Evolutionary conservation across 2,888 invertebrate genomes (phyloP), one percentile per base, ranked within the genome.

Genomic region (Eudasyphora cyanicolor): DNA sequence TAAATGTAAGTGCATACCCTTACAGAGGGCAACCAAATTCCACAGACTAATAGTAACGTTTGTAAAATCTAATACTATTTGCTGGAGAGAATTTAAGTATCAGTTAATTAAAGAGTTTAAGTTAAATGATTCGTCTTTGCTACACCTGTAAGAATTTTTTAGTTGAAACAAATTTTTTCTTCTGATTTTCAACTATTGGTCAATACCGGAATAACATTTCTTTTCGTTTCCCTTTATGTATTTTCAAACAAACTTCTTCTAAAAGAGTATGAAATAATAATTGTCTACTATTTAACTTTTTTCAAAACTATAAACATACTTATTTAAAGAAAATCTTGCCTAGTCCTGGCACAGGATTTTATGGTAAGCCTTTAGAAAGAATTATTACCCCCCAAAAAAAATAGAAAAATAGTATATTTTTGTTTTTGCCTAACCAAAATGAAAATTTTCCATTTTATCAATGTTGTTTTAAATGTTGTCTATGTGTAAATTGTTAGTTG

Each of bases 381-480:
- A 57, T 57, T 14, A 35, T 60, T 60, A 60, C 21, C n/a, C 60
- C 57, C 14, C n/a, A 21, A 29, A 51, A 27, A 32, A 49, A 45
- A 70, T 17, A 27, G 29, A 38, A 75, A 62, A 64, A 76, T 29
- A 42, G 27, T 42, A 69, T 51, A 42, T 45, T 62, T 76, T 49
- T 12, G 10, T 71, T 54, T 35, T 35, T 51, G 35, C 17, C 32
- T 27, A 74, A 38, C 74, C 60, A 42, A 76, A 76, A 67, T 29
- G 19, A 51, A 64, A 57, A 67, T 67, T 42, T 38, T 38, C 14
- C 42, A 42, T 24, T 35, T 67, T 42, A 60, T 67, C 24, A 12
- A 42, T 67, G 67, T 67, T 42, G 67, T 67, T 67, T 42, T 67
- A 82, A 73, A 79, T 84, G 84, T 83, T 83, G 85, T n/a, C n/a